Percentiles rank a stretch among this genome's conserved stretches.
Evolutionary conservation across 2,797 vertebrate species (phyloP).

Genomic region (Balearica regulorum): DNA sequence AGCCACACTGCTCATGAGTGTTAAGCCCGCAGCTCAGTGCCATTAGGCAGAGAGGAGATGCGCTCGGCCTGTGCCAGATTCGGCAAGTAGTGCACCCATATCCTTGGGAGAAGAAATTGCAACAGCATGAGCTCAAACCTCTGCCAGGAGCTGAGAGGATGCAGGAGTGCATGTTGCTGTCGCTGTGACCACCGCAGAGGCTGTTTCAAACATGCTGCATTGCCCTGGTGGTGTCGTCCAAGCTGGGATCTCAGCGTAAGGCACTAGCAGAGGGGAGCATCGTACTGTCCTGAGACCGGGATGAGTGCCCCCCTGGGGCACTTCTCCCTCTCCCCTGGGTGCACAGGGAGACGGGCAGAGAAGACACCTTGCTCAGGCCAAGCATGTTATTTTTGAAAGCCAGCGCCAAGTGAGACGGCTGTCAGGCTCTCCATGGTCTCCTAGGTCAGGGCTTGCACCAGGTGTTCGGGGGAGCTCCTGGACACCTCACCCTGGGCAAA

Average conservation of each 20-base stretch:
- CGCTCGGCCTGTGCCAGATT: neutral
- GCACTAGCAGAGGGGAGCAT: neutral
- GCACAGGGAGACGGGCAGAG: neutral
- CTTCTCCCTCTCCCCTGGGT: neutral
- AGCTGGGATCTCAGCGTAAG: neutral
- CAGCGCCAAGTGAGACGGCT: neutral
- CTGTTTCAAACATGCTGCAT: neutral
- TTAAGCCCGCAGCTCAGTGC: neutral
- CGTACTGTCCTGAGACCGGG: neutral
- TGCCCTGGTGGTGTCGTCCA: neutral
- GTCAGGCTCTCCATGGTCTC: neutral
- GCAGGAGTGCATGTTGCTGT: neutral
- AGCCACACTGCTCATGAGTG: neutral
- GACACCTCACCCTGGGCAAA: neutral
- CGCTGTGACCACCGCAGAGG: neutral
- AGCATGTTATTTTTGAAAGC: neutral
- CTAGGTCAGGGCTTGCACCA: neutral
- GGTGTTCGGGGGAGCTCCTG: rapidly evolving
- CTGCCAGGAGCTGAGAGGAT: neutral
- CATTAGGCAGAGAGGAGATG: neutral
- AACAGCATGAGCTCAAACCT: neutral
- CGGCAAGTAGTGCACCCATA: rapidly evolving
- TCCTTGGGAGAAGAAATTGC: neutral
- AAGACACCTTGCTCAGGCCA: neutral
- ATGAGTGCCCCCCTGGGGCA: neutral